Conservation (phyloP, 1,140 invertebrate genomes). For the Calliopsis andreniformis region DNA sequence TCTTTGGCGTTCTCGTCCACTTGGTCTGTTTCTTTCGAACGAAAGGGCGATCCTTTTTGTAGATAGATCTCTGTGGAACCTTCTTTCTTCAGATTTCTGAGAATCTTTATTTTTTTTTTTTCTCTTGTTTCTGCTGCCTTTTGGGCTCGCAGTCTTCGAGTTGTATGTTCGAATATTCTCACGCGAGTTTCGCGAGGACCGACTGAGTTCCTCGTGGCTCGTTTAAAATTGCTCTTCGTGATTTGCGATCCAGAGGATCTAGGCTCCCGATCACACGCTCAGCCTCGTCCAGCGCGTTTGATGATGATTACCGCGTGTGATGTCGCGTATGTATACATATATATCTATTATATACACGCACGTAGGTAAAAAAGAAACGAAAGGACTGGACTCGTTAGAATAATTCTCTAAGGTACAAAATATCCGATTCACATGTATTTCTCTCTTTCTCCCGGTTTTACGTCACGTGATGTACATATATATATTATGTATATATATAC, state of each 20-base stretch:
- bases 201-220: too few species aligned
- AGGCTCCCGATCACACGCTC: too few species aligned
- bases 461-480: constrained; percentile 51
- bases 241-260: too few species aligned
- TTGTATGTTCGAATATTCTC: too few species aligned
- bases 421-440: constrained; percentile 72
- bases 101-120: too few species aligned
- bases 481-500: constrained; percentile 61
- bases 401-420: constrained; percentile 71
- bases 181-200: too few species aligned
- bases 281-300: constrained; percentile 12
- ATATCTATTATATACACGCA: constrained; percentile 35
- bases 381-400: constrained; percentile 52
- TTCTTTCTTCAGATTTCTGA: too few species aligned
- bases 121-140: too few species aligned
- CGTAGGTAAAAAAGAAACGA: constrained; percentile 47
- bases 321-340: constrained; percentile 32
- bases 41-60: not conserved
- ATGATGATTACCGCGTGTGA: too few species aligned
- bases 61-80: too few species aligned
- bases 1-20: constrained; percentile 68
- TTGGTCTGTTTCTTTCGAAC: not conserved
- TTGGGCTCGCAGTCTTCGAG: too few species aligned
- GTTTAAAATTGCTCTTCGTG: too few species aligned
- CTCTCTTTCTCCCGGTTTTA: constrained; percentile 18